These are phyloP conservation scores for Cepphus grylle DNA, from an alignment of 2,113 vertebrate species.

Conservation along the genomic window DNA sequence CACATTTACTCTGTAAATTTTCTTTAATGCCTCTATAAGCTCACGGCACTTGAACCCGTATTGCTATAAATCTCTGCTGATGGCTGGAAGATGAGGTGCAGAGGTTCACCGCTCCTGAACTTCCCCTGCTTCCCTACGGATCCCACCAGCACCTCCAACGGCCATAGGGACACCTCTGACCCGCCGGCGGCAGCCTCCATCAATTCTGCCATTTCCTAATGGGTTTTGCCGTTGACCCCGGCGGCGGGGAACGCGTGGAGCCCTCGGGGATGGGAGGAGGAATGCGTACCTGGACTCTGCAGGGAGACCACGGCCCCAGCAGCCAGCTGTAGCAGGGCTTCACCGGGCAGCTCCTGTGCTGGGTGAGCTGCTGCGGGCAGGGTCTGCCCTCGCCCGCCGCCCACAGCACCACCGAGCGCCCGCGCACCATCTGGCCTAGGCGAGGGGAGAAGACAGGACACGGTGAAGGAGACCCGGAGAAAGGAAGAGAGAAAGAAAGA, in stretches of 20 bases:
- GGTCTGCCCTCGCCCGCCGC: constrained; percentile 86
- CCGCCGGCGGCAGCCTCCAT: not conserved
- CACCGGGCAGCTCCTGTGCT: constrained; percentile 85
- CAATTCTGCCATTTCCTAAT: accelerated
- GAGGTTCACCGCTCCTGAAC: not conserved
- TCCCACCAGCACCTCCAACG: not conserved
- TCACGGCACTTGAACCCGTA: not conserved
- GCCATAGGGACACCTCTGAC: not conserved
- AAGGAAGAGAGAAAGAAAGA: not conserved
- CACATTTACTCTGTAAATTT: constrained; percentile 1
- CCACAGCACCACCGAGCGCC: constrained; percentile 80
- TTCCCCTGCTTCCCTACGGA: not conserved
- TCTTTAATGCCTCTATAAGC: not conserved
- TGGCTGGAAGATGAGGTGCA: not conserved
- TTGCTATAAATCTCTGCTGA: not conserved
- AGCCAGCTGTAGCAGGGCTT: constrained; percentile 90
- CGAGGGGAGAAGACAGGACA: not conserved
- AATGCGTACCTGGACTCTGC: constrained; percentile 83
- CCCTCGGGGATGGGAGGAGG: not conserved
- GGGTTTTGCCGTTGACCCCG: not conserved
- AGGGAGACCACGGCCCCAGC: constrained; percentile 87
- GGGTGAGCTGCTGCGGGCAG: constrained; percentile 84
- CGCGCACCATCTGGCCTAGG: constrained; percentile 84
- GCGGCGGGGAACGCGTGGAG: accelerated
- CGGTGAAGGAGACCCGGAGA: not conserved